phyloP scores from a whole-genome alignment of 2,888 invertebrate species.

The Brachyopa scutellaris region DNA sequence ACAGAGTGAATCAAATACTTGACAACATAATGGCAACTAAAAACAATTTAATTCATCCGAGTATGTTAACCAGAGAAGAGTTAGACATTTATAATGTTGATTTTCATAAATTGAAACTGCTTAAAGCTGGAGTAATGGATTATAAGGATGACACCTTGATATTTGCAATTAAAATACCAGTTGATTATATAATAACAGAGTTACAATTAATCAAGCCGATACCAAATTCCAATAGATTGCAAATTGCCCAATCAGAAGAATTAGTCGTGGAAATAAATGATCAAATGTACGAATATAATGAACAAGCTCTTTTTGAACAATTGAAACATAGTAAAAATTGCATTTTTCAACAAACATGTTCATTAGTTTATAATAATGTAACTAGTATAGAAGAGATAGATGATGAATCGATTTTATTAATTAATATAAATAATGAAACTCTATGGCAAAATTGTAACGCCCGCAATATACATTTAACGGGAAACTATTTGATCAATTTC shows the following conservation, averaged over 20 bases:
- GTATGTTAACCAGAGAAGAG: constrained; percentile 40
- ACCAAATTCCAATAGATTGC: constrained; percentile 12
- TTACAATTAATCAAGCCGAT: constrained; percentile 6
- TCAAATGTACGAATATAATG: constrained; percentile 15
- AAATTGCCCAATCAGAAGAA: constrained; percentile 20
- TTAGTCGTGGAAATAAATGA: constrained; percentile 21
- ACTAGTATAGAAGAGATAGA: constrained; percentile 35
- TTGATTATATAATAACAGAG: constrained; percentile 16
- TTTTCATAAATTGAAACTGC: constrained; percentile 39
- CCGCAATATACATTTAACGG: not conserved
- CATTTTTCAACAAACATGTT: constrained; percentile 13
- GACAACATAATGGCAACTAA: constrained; percentile 30
- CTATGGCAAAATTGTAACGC: constrained; percentile 10
- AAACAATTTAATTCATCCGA: constrained; percentile 44
- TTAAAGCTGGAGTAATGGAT: constrained; percentile 33
- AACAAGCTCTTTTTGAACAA: not conserved
- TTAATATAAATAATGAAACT: constrained; percentile 22
- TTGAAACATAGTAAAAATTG: constrained; percentile 27
- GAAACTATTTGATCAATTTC: constrained; percentile 19
- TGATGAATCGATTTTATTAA: constrained; percentile 31
- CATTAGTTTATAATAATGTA: constrained; percentile 32
- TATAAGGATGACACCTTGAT: constrained; percentile 14
- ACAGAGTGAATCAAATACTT: constrained; percentile 51
- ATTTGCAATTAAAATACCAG: constrained; percentile 19
- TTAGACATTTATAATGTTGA: constrained; percentile 25